phyloP scores from a whole-genome alignment of 2,888 invertebrate genomes.

The Strigamia transsilvanica region DNA sequence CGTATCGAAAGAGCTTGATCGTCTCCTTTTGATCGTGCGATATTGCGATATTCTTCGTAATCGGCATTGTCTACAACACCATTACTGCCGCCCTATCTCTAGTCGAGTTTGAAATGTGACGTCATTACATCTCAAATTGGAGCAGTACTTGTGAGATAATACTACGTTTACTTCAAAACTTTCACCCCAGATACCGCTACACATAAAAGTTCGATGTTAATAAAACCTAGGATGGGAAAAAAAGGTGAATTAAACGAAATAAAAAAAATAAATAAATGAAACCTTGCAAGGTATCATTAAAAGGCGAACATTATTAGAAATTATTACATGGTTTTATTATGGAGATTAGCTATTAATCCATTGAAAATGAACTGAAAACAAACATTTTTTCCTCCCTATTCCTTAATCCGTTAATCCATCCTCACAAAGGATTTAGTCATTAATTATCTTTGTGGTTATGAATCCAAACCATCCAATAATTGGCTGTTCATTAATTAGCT shows the following conservation, averaged over 20 bases:
- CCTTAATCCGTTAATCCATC: conserved; percentile 43
- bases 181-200: neutral
- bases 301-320: conserved; percentile 23
- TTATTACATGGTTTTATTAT: conserved; percentile 41
- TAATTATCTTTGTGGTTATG: conserved; percentile 51
- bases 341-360: conserved; percentile 44
- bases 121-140: neutral
- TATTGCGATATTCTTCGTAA: no score
- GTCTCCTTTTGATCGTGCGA: no score
- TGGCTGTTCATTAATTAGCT: conserved; percentile 50
- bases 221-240: neutral
- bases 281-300: neutral
- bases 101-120: neutral
- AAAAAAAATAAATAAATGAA: neutral
- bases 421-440: conserved; percentile 49
- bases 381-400: conserved; percentile 16
- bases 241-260: neutral
- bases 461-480: conserved; percentile 53
- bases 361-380: conserved; percentile 38
- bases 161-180: neutral
- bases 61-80: no score
- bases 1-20: no score
- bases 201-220: neutral
- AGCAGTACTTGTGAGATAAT: neutral
- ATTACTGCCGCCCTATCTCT: neutral